Base-by-base conservation (phyloP, 2,888 invertebrate genomes). In the Eilema griseolum region DNA sequence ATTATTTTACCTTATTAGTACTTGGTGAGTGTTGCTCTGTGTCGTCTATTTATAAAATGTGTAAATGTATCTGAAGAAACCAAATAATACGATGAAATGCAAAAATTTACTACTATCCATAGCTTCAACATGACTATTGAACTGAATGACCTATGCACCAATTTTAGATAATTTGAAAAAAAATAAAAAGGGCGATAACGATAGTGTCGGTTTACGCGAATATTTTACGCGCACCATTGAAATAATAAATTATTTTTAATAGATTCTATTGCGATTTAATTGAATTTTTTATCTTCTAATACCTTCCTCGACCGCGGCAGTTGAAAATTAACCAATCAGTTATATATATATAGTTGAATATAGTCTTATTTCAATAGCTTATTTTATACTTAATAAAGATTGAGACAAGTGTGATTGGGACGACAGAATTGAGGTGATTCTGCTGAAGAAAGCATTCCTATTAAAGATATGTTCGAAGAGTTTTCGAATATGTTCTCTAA, bases 11-110 rank as follows among this genome's bases (percentile, higher is more conserved):
- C 57, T 80, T 89, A 75, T 33, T 80, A 46, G 62, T 86, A 78
- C 73, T 88, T 70, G 88, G 90, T 90, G 77, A 89, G 89, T 87
- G 46, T 33, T 31, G 10, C 10, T 24, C 56, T 31, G 24, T 20
- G 12, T n/a, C 28, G 20, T 33, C 11, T 26, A 10, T 14, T 37
- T 31, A 23, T 52, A 31, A 20, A 2, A 31, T 20, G n/a, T n/a
- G n/a, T 46, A 0, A 56, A 11, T 33, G 11, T 24, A n/a, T 33
- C 24, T 16, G 2, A 24, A 37, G 37, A 37, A 62, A 7, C 14
- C 61, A 61, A n/a, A 26, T 4, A 11, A 31, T 31, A 61, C 20
- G 14, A 20, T 20, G 60, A 60, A 10, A 60, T 11, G 20, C 8
- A 20, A 33, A 23, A 5, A 33, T 14, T 33, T 12, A n/a, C 1